Evolutionary conservation across 1,140 invertebrate genomes (phyloP).

Genomic region (Capitella teleta): DNA sequence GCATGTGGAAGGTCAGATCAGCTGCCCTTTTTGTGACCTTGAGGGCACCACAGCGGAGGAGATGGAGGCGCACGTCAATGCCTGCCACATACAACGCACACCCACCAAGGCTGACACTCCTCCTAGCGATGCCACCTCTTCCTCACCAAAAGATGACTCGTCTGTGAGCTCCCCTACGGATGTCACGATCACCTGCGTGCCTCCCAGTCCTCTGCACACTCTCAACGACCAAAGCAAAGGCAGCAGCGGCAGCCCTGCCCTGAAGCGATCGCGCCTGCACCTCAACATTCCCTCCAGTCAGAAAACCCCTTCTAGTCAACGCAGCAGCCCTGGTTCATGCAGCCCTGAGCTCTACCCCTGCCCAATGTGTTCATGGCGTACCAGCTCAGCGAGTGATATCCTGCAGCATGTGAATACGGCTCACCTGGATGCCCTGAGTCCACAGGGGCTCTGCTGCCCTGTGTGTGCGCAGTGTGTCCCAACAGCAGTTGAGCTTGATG

Average conservation of each 20-base stretch:
- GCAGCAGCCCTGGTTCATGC: background rate
- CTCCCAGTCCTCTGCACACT: too few relatives aligned
- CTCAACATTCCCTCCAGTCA: background rate
- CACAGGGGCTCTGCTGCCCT: conserved; percentile 21
- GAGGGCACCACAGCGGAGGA: conserved; percentile 57
- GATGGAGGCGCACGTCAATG: conserved; percentile 65
- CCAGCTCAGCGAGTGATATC: conserved; percentile 58
- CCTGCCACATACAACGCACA: too few relatives aligned
- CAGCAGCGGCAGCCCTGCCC: background rate
- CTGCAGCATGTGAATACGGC: conserved; percentile 72
- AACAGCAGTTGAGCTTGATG: too few relatives aligned
- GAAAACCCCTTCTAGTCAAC: background rate
- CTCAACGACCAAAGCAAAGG: too few relatives aligned
- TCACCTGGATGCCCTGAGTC: conserved; percentile 73
- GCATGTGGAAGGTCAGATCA: conserved; percentile 62
- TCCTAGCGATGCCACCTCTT: too few relatives aligned
- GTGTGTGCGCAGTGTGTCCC: background rate
- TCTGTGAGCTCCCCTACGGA: too few relatives aligned
- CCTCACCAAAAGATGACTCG: too few relatives aligned
- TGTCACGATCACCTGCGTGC: too few relatives aligned
- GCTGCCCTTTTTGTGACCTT: conserved; percentile 71
- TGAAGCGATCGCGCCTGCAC: background rate
- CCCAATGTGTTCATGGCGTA: conserved; percentile 67
- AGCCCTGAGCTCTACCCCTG: conserved; percentile 41
- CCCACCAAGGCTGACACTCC: too few relatives aligned